A percentile compares a stretch with the other conserved stretches of the same genome.
phyloP scores from a whole-genome alignment of 2,113 vertebrate genomes.

The Semnornis frantzii region DNA sequence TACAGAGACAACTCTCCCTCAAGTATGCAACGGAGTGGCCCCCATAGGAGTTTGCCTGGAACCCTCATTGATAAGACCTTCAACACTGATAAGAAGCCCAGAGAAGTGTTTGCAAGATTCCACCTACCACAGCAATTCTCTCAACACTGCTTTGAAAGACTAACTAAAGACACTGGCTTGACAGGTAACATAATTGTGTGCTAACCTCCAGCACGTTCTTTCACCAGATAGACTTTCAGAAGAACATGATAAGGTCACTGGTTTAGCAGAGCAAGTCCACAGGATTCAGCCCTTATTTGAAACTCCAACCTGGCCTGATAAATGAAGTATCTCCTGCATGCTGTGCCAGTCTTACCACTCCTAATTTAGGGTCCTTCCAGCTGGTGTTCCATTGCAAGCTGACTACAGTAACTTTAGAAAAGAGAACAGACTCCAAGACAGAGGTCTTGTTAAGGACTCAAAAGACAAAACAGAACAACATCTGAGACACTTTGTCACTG shows the following conservation, averaged over 20 bases:
- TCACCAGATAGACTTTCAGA: conserved; percentile 44
- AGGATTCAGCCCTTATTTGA: neutral
- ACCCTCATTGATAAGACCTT: neutral
- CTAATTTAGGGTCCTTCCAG: neutral
- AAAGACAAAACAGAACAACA: neutral
- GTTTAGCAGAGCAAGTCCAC: conserved; percentile 33
- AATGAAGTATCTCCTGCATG: neutral
- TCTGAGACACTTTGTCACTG: neutral
- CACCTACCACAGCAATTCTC: neutral
- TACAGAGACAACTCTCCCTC: neutral
- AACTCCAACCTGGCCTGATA: neutral
- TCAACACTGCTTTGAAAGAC: neutral
- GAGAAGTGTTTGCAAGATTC: conserved; percentile 18
- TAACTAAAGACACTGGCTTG: conserved; percentile 55
- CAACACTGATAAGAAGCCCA: conserved; percentile 6
- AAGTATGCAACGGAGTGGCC: neutral
- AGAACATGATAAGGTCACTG: conserved; percentile 45
- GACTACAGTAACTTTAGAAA: neutral
- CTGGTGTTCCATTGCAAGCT: neutral
- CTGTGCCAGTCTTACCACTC: neutral
- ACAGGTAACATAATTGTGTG: conserved; percentile 58
- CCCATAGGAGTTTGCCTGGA: neutral
- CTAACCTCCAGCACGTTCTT: conserved; percentile 54
- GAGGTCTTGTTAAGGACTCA: neutral
- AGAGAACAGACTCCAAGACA: neutral